Conservation (phyloP, 1,140 invertebrate genomes). For the Hyles euphorbiae region DNA sequence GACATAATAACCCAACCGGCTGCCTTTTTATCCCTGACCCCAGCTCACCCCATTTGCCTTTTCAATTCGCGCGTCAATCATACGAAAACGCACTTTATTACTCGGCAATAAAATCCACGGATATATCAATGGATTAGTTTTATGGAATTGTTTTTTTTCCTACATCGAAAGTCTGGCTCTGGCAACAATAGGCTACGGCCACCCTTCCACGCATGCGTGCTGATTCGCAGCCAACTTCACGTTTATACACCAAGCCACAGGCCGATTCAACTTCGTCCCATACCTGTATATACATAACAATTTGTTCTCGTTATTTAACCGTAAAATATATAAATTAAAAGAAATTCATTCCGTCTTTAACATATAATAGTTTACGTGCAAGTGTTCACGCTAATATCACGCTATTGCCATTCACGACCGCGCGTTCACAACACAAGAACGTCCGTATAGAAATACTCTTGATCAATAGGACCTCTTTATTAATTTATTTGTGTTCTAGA, state of each 20-base stretch:
- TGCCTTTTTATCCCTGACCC: conserved; percentile 19
- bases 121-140: conserved; percentile 15
- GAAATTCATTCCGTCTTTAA: conserved; percentile 58
- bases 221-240: conserved; percentile 39
- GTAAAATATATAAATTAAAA: conserved; percentile 42
- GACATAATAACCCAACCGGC: conserved; percentile 43
- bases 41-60: conserved; percentile 20
- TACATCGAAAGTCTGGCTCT: conserved; percentile 35
- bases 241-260: conserved; percentile 47
- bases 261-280: conserved; percentile 56
- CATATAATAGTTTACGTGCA: conserved; percentile 9
- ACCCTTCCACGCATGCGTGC: conserved; percentile 61
- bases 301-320: conserved; percentile 49
- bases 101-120: conserved; percentile 19
- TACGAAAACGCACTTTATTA: conserved; percentile 32
- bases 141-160: conserved; percentile 38
- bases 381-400: conserved; percentile 2
- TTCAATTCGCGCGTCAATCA: conserved; percentile 15
- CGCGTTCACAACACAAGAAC: conserved; percentile 18
- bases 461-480: conserved; percentile 60
- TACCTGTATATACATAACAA: conserved; percentile 69
- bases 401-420: conserved; percentile 8
- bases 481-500: conserved; percentile 61
- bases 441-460: conserved; percentile 36
- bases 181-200: conserved; percentile 48